Percentiles rank a stretch among this genome's conserved stretches.
Evolutionary conservation across 2,797 vertebrate genomes (phyloP).

Genomic region (Onychomys leucogaster): DNA sequence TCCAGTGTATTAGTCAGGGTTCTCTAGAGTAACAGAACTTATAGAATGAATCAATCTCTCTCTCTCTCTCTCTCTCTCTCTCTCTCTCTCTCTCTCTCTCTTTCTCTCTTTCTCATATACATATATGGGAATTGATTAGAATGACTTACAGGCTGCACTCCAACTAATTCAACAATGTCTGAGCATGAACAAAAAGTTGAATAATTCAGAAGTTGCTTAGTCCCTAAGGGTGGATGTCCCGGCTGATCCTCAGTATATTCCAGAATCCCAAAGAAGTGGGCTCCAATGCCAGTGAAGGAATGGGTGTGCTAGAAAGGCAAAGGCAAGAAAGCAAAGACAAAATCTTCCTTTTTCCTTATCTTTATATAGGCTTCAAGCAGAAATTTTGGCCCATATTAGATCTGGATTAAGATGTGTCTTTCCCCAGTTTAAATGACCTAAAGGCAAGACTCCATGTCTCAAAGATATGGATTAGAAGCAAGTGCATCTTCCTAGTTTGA

Average conservation of each 20-base stretch:
- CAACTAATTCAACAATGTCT: not conserved
- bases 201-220: not conserved
- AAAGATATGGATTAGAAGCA: not conserved
- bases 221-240: not conserved
- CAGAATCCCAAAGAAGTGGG: not conserved
- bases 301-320: not conserved
- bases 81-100: no score
- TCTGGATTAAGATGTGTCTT: not conserved
- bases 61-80: no score
- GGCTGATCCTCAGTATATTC: not conserved
- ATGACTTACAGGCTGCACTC: not conserved
- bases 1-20: not conserved
- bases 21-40: not conserved
- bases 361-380: not conserved
- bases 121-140: no score
- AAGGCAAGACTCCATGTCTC: not conserved
- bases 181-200: not conserved
- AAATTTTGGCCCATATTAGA: not conserved
- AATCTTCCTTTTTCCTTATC: not conserved
- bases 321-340: not conserved
- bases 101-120: no score
- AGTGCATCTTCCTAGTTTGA: not conserved
- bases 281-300: not conserved
- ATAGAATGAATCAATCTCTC: not conserved
- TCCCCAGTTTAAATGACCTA: not conserved